These are phyloP conservation scores for Limanda limanda DNA, from an alignment of 2,113 vertebrate genomes.

Conservation along the genomic window DNA sequence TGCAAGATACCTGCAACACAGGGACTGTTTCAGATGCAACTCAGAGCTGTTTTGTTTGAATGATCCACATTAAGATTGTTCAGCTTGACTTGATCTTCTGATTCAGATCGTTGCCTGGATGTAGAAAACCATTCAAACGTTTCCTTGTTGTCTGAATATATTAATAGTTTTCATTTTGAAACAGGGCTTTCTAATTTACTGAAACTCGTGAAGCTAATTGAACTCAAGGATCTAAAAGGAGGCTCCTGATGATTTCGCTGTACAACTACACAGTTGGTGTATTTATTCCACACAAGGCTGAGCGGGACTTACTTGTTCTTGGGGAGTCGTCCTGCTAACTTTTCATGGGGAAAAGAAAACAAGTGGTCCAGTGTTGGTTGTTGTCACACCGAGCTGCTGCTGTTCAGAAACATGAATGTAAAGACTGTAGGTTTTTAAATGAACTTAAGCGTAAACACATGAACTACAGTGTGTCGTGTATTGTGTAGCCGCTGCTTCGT, in stretches of 20 bases:
- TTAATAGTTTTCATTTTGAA: too few species aligned
- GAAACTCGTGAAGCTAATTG: not conserved
- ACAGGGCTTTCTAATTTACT: too few species aligned
- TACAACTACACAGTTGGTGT: not conserved
- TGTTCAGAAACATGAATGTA: not conserved
- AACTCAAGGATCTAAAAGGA: not conserved
- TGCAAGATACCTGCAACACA: too few species aligned
- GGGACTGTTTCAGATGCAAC: too few species aligned
- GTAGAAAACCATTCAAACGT: too few species aligned
- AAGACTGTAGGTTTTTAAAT: not conserved
- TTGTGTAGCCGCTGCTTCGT: not conserved
- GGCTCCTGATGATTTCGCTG: too few species aligned
- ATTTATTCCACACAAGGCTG: too few species aligned
- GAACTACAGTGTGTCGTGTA: not conserved
- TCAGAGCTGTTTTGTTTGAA: too few species aligned
- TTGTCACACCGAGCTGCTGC: not conserved
- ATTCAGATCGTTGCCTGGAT: too few species aligned
- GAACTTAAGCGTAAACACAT: not conserved
- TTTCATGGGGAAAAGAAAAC: not conserved
- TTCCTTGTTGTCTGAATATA: too few species aligned
- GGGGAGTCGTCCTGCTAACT: not conserved
- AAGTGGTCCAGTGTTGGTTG: not conserved
- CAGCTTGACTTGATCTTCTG: too few species aligned
- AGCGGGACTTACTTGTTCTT: conserved; percentile 27
- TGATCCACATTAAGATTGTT: too few species aligned